Evolutionary conservation across 2,888 invertebrate species (phyloP).

Genomic region (Steinernema scapterisci): DNA sequence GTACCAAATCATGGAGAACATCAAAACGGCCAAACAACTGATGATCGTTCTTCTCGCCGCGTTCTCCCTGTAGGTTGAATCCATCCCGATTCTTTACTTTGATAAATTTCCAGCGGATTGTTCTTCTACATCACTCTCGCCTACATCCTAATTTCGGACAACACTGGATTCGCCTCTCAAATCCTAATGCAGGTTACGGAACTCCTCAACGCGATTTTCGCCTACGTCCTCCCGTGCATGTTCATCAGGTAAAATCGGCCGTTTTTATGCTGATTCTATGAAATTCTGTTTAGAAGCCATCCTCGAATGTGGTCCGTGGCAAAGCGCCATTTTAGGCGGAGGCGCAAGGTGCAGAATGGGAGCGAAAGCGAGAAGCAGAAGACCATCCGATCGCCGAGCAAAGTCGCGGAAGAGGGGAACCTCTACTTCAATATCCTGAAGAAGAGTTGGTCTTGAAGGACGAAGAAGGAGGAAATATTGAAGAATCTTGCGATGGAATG

Average conservation of each 20-base stretch:
- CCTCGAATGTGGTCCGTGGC: background rate
- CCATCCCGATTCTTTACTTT: too few species aligned
- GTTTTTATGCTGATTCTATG: too few species aligned
- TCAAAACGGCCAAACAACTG: constrained; percentile 1
- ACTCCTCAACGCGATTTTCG: background rate
- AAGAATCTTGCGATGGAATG: too few species aligned
- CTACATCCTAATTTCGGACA: background rate
- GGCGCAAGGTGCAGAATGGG: background rate
- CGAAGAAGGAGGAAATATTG: too few species aligned
- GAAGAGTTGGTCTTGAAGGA: background rate
- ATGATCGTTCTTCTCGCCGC: background rate
- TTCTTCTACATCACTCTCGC: background rate
- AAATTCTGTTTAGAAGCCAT: background rate
- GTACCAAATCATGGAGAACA: constrained; percentile 20
- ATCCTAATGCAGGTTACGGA: background rate
- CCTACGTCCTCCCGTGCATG: background rate
- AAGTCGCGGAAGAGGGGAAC: background rate
- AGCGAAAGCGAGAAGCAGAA: background rate
- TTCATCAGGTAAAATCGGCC: background rate
- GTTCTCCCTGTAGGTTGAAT: background rate
- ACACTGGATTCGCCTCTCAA: background rate
- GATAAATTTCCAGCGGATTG: background rate
- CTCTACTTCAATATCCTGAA: background rate
- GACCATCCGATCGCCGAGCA: background rate
- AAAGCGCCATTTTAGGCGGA: background rate